A percentile compares a stretch with the other conserved stretches of the same genome.
Conservation (phyloP, 2,113 vertebrate genomes). For the Opisthocomus hoazin region DNA sequence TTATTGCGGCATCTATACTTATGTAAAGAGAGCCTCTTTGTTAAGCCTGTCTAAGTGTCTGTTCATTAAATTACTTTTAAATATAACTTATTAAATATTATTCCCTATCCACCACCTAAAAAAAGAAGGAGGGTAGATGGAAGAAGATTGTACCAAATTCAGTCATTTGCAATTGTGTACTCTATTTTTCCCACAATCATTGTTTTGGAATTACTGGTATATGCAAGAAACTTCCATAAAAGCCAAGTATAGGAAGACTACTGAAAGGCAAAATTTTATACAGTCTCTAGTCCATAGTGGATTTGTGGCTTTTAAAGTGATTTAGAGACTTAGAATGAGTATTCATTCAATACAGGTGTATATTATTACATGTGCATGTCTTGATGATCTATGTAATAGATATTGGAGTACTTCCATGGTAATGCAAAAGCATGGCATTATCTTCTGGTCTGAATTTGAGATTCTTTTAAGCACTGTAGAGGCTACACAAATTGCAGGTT, state of each 20-base stretch:
- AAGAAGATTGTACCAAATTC: background rate
- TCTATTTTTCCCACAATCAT: background rate
- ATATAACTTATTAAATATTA: background rate
- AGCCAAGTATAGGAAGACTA: background rate
- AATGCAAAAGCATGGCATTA: background rate
- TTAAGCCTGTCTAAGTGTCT: background rate
- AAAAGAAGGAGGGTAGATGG: fast-evolving
- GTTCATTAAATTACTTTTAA: background rate
- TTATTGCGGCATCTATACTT: background rate
- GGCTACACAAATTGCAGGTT: background rate
- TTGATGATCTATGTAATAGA: background rate
- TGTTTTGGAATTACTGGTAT: background rate
- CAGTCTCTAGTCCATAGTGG: background rate
- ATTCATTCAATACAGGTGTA: background rate
- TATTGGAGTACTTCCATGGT: background rate
- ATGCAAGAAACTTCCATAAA: background rate
- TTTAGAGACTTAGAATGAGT: background rate
- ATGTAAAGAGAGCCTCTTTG: background rate
- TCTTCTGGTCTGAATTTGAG: background rate
- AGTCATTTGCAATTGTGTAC: background rate
- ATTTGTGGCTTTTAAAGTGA: background rate
- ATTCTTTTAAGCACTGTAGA: background rate
- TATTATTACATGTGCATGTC: background rate
- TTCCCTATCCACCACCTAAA: background rate
- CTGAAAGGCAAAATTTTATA: background rate